Conservation (phyloP, 2,797 vertebrate species). For the Smutsia gigantea region DNA sequence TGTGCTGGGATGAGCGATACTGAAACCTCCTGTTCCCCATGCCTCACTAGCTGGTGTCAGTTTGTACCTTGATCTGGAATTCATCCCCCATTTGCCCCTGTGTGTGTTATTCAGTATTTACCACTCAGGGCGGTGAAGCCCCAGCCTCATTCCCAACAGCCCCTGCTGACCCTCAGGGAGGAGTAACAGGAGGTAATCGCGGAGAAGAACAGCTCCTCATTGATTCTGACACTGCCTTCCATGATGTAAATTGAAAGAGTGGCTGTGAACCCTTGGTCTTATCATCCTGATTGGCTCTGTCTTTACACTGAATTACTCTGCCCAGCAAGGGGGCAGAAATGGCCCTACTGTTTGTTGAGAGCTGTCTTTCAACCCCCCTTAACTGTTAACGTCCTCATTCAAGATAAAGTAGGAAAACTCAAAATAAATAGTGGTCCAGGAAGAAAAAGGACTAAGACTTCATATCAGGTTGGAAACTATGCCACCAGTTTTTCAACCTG, state of each 20-base stretch:
- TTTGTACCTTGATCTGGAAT: neutral
- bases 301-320: neutral
- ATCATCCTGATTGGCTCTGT: neutral
- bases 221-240: neutral
- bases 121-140: neutral
- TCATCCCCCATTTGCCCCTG: neutral
- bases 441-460: neutral
- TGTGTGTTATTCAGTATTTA: neutral
- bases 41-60: no score
- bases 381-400: neutral
- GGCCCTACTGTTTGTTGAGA: neutral
- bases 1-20: neutral
- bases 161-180: neutral
- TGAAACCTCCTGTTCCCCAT: neutral
- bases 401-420: neutral
- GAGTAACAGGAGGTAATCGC: neutral
- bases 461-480: neutral
- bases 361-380: neutral
- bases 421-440: conserved; percentile 11
- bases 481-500: neutral
- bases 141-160: neutral
- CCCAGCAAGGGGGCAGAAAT: neutral
- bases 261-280: no score
- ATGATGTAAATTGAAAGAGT: neutral
- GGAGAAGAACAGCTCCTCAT: neutral